A percentile compares a stretch with the other conserved stretches of the same genome.
These are phyloP conservation scores for Dioctria rufipes DNA, from an alignment of 2,888 invertebrate species.

Conservation along the genomic window DNA sequence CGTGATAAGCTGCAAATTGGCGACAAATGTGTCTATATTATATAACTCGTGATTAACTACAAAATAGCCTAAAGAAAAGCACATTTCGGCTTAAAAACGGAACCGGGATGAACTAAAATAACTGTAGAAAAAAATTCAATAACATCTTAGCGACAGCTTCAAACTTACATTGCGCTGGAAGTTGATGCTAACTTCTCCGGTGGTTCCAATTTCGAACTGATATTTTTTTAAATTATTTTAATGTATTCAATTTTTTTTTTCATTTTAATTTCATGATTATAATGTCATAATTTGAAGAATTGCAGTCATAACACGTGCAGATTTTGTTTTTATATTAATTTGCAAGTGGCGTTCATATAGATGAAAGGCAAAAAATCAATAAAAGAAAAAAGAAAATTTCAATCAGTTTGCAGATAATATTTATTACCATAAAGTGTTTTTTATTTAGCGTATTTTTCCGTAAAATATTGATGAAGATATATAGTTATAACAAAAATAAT, in stretches of 20 bases:
- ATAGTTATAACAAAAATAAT: conserved; percentile 8
- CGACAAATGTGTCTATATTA: neutral
- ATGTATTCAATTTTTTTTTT: conserved; percentile 49
- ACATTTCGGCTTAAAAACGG: conserved; percentile 25
- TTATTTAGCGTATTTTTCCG: neutral
- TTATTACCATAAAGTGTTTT: conserved; percentile 27
- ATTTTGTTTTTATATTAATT: conserved; percentile 54
- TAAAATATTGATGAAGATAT: conserved; percentile 49
- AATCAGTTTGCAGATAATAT: conserved; percentile 28
- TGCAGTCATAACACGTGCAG: conserved; percentile 60
- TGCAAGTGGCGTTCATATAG: conserved; percentile 53
- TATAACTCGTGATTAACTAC: conserved; percentile 32
- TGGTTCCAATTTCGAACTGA: conserved; percentile 66
- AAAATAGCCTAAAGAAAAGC: conserved; percentile 29
- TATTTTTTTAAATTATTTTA: conserved; percentile 34
- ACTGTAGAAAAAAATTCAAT: conserved; percentile 34
- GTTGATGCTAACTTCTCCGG: conserved; percentile 65
- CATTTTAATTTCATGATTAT: conserved; percentile 49
- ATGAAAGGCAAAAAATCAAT: conserved; percentile 51
- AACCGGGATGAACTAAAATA: conserved; percentile 34
- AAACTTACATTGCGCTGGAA: conserved; percentile 66
- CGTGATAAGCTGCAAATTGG: conserved; percentile 19
- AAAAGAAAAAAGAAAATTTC: conserved; percentile 51
- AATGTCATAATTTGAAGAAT: conserved; percentile 55
- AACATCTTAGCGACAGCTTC: conserved; percentile 56